Evolutionary conservation across 2,888 invertebrate genomes (phyloP).

Genomic region (Amiota communis): DNA sequence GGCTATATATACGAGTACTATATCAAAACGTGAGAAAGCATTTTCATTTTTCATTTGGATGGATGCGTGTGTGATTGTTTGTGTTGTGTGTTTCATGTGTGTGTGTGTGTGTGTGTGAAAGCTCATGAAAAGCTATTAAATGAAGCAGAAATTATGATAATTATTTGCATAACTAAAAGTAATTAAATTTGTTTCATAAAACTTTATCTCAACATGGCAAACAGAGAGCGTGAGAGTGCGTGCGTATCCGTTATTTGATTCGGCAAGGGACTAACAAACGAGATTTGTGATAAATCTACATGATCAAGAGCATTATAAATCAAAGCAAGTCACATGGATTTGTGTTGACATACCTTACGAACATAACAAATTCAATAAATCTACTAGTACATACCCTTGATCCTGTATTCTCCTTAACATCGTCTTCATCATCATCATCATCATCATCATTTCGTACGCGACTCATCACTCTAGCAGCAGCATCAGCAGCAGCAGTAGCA

Average conservation of each 20-base stretch:
- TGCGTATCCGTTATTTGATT: constrained; percentile 21
- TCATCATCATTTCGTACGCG: too few species aligned
- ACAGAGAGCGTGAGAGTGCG: constrained; percentile 26
- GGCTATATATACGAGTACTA: too few species aligned
- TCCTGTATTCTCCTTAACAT: neutral
- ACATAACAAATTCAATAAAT: too few species aligned
- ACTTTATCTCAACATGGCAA: neutral
- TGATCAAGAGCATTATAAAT: constrained; percentile 17
- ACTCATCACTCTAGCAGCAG: constrained; percentile 19
- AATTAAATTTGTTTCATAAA: constrained; percentile 9
- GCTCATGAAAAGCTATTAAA: constrained; percentile 49
- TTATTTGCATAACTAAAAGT: constrained; percentile 38
- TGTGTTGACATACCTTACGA: neutral
- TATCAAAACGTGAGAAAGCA: constrained; percentile 21
- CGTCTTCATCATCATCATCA: neutral
- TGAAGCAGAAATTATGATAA: constrained; percentile 64
- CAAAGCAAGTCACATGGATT: constrained; percentile 3
- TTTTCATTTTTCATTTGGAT: too few species aligned
- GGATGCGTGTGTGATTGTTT: too few species aligned
- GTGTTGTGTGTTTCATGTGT: too few species aligned
- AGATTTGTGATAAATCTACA: neutral
- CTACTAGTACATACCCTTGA: too few species aligned
- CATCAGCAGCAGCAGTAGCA: constrained; percentile 5
- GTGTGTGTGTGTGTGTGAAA: neutral
- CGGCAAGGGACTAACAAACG: too few species aligned